Base-by-base conservation (phyloP, 2,888 invertebrate species). In the Priocnemis perturbator region DNA sequence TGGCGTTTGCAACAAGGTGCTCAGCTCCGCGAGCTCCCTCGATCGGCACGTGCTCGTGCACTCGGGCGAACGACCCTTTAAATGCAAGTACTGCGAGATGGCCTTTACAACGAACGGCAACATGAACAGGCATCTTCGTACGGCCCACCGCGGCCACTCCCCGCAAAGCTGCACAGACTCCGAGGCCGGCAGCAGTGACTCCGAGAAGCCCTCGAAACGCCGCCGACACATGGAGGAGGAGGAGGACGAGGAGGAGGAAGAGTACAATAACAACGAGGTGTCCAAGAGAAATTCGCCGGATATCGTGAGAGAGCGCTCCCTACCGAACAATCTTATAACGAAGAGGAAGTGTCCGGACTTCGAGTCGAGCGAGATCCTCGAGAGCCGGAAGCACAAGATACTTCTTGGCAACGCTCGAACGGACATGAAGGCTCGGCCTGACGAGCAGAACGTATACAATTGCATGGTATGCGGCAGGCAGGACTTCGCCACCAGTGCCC, bases 91-190 rank as follows among this genome's bases (percentile, higher is more conserved):
- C 80, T 96, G 96, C 89, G 93, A 93, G 65, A 93, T 95, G 89
- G 93, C 95, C 50, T 96, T 96, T 89, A 95, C 95, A 45, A 95
- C 95, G 15, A 96, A 95, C 87, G 95, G 95, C 26, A 96, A 95
- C 88, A 95, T 96, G 95, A 95, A 95, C 85, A 91, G 95, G 48
- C 96, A 96, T 88, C 92, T 94, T 91, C 91, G 95, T 69, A 95
- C 94, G 1, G 85, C 86, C 5, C 89, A 89, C 67, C 74, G 85
- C 4, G 69, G 77, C 48, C 60, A 69, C 0, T 79, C 85, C n/a
- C 81, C 84, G 0, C 81, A 83, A 70, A 86, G 86, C 55, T 85
- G 78, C 67, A 87, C 86, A 2, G 87, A 87, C 60, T 86, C 86
- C 5, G 87, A 86, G 17, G 84, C 66, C 58, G 84, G 83, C 61